These are phyloP conservation scores for Octomys mimax DNA, from an alignment of 2,797 vertebrate species.

Conservation along the genomic window DNA sequence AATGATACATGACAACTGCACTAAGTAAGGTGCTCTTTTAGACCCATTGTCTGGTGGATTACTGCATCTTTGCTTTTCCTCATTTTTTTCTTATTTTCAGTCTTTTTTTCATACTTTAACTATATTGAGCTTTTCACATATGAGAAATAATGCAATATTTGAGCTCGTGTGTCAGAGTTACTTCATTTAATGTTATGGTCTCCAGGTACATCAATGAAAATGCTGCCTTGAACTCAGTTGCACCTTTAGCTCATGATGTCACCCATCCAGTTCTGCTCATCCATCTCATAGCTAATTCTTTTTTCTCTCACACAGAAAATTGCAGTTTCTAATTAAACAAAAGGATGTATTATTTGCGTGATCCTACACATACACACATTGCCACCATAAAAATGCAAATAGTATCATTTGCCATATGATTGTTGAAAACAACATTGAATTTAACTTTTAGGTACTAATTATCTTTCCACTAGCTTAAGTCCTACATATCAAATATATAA, in stretches of 20 bases:
- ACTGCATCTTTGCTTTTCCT: background rate
- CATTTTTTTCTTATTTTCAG: background rate
- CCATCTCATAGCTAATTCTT: background rate
- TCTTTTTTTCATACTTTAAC: background rate
- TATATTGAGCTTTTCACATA: background rate
- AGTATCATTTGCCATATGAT: background rate
- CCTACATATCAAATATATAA: slow-evolving; percentile 36
- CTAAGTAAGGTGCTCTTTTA: background rate
- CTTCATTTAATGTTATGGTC: background rate
- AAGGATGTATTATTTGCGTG: background rate
- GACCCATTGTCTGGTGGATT: background rate
- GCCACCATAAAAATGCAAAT: background rate
- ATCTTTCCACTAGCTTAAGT: slow-evolving; percentile 21
- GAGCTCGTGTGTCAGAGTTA: background rate
- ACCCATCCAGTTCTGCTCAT: background rate
- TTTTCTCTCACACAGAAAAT: background rate
- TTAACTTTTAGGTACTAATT: background rate
- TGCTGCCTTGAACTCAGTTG: background rate
- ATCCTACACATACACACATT: background rate
- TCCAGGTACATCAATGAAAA: background rate
- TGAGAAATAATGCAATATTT: background rate
- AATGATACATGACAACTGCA: background rate
- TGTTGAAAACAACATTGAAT: background rate
- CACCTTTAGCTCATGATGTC: background rate
- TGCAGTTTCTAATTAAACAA: background rate